These are phyloP conservation scores for Adelosebastes latens DNA, from an alignment of 2,797 vertebrate genomes.

Conservation along the genomic window DNA sequence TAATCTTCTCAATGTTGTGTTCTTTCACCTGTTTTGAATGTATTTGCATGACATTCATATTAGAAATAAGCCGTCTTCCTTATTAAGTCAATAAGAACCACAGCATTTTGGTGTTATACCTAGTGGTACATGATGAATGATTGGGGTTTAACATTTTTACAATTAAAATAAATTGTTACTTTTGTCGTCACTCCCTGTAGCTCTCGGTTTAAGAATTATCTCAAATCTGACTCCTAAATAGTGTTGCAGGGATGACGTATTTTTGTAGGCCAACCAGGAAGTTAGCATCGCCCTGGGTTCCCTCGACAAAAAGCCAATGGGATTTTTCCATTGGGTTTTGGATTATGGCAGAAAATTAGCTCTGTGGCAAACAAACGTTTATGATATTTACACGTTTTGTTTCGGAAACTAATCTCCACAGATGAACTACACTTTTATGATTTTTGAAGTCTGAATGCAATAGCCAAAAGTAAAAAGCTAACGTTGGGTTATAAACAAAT, in stretches of 20 bases:
- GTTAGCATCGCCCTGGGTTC: background rate
- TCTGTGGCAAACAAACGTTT: background rate
- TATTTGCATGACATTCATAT: background rate
- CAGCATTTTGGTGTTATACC: background rate
- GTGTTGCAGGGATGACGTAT: no score
- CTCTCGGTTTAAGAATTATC: background rate
- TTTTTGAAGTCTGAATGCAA: background rate
- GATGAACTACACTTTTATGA: background rate
- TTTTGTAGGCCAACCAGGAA: no score
- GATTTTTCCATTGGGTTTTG: background rate
- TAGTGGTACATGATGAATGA: background rate
- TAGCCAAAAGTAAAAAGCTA: background rate
- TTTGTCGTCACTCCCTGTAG: background rate
- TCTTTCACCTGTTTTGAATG: background rate
- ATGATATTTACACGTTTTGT: background rate
- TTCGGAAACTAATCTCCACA: background rate
- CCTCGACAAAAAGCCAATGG: background rate
- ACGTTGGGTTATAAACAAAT: background rate
- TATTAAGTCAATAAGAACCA: background rate
- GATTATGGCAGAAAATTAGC: background rate
- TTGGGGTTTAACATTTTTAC: background rate
- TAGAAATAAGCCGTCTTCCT: background rate
- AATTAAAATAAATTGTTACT: background rate
- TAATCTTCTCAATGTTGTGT: background rate
- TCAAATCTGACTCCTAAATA: background rate